Base-by-base conservation (phyloP, 2,113 vertebrate genomes). In the Atherinomorus stipes region DNA sequence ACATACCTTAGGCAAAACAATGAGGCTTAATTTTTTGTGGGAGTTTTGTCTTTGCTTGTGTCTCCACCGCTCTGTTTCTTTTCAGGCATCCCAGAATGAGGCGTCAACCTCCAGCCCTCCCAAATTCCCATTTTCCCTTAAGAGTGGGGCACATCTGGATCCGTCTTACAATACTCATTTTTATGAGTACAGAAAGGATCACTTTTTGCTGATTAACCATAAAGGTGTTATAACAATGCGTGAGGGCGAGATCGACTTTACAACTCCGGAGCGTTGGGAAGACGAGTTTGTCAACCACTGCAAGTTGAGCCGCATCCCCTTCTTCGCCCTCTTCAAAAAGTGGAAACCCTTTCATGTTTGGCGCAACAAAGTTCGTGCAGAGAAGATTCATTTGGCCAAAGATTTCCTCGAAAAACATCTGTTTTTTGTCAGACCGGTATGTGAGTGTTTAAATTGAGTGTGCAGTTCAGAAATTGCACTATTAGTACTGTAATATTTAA, bases 261-360 rank as follows among this genome's bases (percentile, higher is more conserved):
- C 93, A 2, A 80, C 89, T 8, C 65, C 89, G 12, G 91, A 94
- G 2, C 85, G 90, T 53, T 95, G 94, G 95, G 92, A 95, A 47
- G 82, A 94, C 40, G 94, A 96, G 80, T 93, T 94, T 76, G 58
- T 88, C 1, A 90, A 84, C 70, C 88, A 95, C 78, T 89, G 71
- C 72, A 91, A 91, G 67, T 89, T 96, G 53, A 80, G 62, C 8
- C 68, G 85, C 74, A 96, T 96, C 64, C 94, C 95, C n/a, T 90
- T 93, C 71, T 96, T 97, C 82, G 72, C 91, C 58, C 94, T 71
- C 44, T 97, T 95, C 86, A 94, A 94, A 59, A 92, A 92, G 69
- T 94, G 94, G 94, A 96, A 96, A 66, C 89, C 94, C 5, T 96
- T 97, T 76, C 86, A 62, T 0, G 72, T 94, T 1, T 97, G 96